These are phyloP conservation scores for Morpho deidamia DNA, from an alignment of 2,888 invertebrate genomes.

Conservation along the genomic window DNA sequence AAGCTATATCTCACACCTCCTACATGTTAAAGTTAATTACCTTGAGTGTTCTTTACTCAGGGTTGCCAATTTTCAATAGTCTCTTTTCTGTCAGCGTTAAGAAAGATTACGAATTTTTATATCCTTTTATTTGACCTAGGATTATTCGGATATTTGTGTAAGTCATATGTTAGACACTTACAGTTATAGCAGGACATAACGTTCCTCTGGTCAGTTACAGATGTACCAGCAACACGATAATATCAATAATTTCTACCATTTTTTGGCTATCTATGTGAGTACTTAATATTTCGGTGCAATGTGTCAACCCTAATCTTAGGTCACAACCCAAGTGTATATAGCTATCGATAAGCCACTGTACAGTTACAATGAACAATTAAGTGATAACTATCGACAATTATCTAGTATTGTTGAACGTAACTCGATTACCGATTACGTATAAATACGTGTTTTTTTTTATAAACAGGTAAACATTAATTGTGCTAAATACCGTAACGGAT, in stretches of 20 bases:
- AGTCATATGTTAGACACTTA: too few relatives aligned
- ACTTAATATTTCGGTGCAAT: not conserved
- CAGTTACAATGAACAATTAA: conserved; percentile 41
- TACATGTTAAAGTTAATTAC: conserved; percentile 51
- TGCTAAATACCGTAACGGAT: too few relatives aligned
- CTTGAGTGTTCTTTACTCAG: conserved; percentile 21
- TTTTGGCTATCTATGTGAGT: too few relatives aligned
- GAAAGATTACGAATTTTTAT: too few relatives aligned
- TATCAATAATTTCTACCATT: too few relatives aligned
- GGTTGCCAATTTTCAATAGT: conserved; percentile 15
- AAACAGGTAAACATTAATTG: too few relatives aligned
- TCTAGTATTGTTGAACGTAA: conserved; percentile 13
- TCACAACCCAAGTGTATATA: conserved; percentile 21
- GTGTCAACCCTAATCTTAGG: conserved; percentile 14
- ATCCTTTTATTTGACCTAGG: too few relatives aligned
- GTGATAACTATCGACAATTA: conserved; percentile 39
- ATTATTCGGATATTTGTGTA: too few relatives aligned
- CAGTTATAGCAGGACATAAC: too few relatives aligned
- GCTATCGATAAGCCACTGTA: conserved; percentile 23
- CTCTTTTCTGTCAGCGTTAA: not conserved
- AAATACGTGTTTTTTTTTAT: not conserved
- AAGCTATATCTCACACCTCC: conserved; percentile 41
- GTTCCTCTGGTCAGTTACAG: too few relatives aligned
- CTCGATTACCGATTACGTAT: conserved; percentile 15
- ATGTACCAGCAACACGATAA: too few relatives aligned